Evolutionary conservation across 2,888 invertebrate genomes (phyloP).

Genomic region (Heliconius charithonia): DNA sequence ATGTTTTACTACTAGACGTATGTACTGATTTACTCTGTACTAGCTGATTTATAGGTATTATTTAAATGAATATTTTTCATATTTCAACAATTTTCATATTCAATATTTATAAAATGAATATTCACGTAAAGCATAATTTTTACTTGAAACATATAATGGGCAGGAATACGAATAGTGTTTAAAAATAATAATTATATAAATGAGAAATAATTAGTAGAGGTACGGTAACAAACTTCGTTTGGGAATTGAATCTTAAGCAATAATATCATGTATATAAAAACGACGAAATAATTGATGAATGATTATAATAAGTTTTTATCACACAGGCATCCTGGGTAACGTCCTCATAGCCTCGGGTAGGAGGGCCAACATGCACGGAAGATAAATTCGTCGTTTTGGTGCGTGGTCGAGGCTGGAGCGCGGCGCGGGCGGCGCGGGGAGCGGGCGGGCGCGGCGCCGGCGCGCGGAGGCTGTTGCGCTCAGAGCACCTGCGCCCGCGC

Average conservation of each 20-base stretch:
- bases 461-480: constrained; percentile 86
- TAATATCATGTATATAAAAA: not conserved
- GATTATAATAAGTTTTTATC: constrained; percentile 35
- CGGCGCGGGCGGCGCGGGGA: constrained; percentile 70
- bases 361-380: constrained; percentile 80
- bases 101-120: not conserved
- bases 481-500: constrained; percentile 88
- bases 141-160: not conserved
- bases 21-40: too few relatives aligned
- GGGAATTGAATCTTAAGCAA: not conserved
- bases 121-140: not conserved
- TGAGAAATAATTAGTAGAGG: not conserved
- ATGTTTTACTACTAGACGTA: too few relatives aligned
- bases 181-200: not conserved
- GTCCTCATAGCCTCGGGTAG: constrained; percentile 75
- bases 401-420: constrained; percentile 75
- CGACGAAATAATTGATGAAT: not conserved
- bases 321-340: constrained; percentile 58
- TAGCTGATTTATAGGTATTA: too few relatives aligned
- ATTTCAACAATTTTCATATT: not conserved
- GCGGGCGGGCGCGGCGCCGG: constrained; percentile 84
- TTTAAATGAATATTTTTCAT: too few relatives aligned
- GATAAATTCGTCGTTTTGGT: constrained; percentile 83
- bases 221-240: not conserved
- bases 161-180: not conserved